These are phyloP conservation scores for Actinernus sp. DNA, from an alignment of 92 coral and sea anemone species.

Conservation along the genomic window DNA sequence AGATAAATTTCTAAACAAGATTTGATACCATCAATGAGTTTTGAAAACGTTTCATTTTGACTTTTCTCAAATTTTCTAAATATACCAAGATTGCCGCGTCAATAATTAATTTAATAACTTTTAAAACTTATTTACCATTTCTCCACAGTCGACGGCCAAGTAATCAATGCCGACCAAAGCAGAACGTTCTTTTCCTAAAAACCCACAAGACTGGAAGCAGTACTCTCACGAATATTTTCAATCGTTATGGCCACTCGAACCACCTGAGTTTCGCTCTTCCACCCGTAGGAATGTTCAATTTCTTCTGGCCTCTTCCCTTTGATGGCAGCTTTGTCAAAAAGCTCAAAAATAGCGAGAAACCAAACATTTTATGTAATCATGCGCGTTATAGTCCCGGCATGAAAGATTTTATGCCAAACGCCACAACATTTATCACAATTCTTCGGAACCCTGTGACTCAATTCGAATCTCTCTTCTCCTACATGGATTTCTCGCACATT, in stretches of 20 bases:
- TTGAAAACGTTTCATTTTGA: too few species aligned
- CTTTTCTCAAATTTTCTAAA: too few species aligned
- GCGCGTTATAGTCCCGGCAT: constrained; percentile 42
- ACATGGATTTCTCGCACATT: constrained; percentile 40
- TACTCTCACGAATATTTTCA: constrained; percentile 62
- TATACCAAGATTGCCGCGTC: too few species aligned
- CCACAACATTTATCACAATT: constrained; percentile 43
- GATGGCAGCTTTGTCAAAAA: constrained; percentile 29
- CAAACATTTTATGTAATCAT: constrained; percentile 61
- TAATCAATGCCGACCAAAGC: too few species aligned
- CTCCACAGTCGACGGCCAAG: too few species aligned
- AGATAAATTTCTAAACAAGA: too few species aligned
- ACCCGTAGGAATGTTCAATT: constrained; percentile 40
- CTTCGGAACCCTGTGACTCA: constrained; percentile 65
- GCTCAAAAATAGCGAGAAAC: neutral
- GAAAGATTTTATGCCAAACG: constrained; percentile 17
- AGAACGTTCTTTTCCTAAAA: constrained; percentile 51
- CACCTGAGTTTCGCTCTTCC: constrained; percentile 57
- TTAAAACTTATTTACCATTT: too few species aligned
- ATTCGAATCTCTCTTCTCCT: constrained; percentile 59
- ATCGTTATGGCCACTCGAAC: constrained; percentile 52
- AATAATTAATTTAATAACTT: too few species aligned
- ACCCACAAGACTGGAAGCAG: too few species aligned
- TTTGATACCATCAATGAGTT: too few species aligned
- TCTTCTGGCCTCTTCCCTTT: constrained; percentile 69